These are phyloP conservation scores for Turdus rufiventris DNA, from an alignment of 2,113 vertebrate species.

Conservation along the genomic window DNA sequence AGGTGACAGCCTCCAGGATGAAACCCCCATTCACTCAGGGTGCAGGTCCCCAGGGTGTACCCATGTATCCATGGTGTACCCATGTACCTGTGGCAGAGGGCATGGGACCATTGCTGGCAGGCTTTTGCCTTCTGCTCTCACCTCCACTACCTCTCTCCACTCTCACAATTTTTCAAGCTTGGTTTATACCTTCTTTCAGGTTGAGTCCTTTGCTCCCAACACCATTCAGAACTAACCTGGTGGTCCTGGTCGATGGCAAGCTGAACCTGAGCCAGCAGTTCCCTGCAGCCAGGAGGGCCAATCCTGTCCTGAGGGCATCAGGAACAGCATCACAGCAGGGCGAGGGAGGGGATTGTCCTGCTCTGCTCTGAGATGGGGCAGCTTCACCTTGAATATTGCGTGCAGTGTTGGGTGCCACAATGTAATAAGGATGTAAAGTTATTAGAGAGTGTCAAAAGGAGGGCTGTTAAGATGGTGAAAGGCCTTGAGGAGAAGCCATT, in stretches of 20 bases:
- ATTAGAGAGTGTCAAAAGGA: not conserved
- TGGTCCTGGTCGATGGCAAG: not conserved
- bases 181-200: not conserved
- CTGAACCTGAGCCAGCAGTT: not conserved
- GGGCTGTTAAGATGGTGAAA: not conserved
- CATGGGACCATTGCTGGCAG: not conserved
- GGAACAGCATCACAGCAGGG: rapidly evolving
- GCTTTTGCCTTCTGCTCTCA: not conserved
- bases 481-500: not conserved
- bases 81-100: rapidly evolving
- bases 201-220: not conserved
- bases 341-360: not conserved
- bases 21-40: rapidly evolving
- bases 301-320: rapidly evolving
- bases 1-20: not conserved
- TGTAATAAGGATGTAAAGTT: not conserved
- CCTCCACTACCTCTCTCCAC: not conserved
- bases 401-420: not conserved
- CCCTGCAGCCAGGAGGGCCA: not conserved
- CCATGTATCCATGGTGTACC: not conserved
- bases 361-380: rapidly evolving
- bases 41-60: rapidly evolving
- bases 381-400: not conserved
- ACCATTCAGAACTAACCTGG: not conserved
- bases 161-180: not conserved